Conservation (phyloP, 2,797 vertebrate genomes). For the Hybognathus amarus region DNA sequence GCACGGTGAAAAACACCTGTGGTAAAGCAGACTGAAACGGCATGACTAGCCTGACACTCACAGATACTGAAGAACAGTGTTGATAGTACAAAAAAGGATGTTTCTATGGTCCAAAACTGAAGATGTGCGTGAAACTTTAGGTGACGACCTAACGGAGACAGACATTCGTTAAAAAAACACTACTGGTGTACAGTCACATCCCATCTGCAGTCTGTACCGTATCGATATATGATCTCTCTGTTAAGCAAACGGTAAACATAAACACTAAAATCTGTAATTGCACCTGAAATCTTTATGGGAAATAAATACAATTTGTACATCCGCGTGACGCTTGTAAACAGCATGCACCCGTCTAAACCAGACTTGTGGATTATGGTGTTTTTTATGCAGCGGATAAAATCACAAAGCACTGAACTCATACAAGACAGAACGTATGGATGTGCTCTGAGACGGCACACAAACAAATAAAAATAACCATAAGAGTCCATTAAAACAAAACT, state of each 20-base stretch:
- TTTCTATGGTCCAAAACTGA: conserved; percentile 15
- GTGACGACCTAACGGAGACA: conserved; percentile 24
- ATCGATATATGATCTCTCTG: conserved; percentile 39
- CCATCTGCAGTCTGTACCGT: conserved; percentile 13
- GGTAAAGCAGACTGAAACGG: conserved; percentile 67
- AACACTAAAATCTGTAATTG: conserved; percentile 52
- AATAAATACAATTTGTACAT: conserved; percentile 57
- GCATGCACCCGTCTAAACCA: conserved; percentile 45
- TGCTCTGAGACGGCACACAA: conserved; percentile 24
- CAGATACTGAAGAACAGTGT: conserved; percentile 16
- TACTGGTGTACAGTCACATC: conserved; percentile 34
- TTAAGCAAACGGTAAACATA: conserved; percentile 36
- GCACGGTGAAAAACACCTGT: conserved; percentile 66
- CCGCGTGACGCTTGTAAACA: conserved; percentile 52
- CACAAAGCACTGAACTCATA: conserved; percentile 46
- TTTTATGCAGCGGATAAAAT: conserved; percentile 41
- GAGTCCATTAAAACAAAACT: conserved; percentile 16
- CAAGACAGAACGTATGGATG: background rate
- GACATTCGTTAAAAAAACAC: background rate
- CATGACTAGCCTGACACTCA: conserved; percentile 61
- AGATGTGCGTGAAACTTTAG: conserved; percentile 30
- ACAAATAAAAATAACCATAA: conserved; percentile 1
- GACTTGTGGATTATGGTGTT: conserved; percentile 43
- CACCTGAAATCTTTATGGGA: conserved; percentile 59
- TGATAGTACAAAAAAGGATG: conserved; percentile 28